Conservation (phyloP, 2,888 invertebrate species). For the Panopea generosa region DNA sequence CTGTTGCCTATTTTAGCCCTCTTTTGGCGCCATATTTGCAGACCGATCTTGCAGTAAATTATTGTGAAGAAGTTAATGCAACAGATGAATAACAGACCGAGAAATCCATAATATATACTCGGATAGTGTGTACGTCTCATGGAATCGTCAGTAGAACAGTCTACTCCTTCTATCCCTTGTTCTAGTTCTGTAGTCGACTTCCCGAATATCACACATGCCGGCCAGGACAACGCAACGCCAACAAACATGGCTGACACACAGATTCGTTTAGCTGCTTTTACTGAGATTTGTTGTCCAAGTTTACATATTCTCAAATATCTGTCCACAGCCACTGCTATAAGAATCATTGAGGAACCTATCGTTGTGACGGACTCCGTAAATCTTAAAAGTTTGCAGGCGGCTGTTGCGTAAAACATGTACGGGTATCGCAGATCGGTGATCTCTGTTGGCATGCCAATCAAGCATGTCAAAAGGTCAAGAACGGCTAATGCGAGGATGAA, state of each 20-base stretch:
- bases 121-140: slow-evolving; percentile 75
- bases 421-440: slow-evolving; percentile 79
- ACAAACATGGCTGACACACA: slow-evolving; percentile 73
- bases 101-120: slow-evolving; percentile 77
- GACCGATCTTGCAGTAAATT: slow-evolving; percentile 76
- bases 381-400: slow-evolving; percentile 78
- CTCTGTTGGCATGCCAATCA: slow-evolving; percentile 80
- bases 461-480: slow-evolving; percentile 80
- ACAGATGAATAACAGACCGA: slow-evolving; percentile 75
- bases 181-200: slow-evolving; percentile 66
- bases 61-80: slow-evolving; percentile 76
- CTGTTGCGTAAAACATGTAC: slow-evolving; percentile 77
- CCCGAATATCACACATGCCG: slow-evolving; percentile 77
- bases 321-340: slow-evolving; percentile 79
- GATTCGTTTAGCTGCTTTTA: slow-evolving; percentile 70
- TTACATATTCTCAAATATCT: slow-evolving; percentile 78
- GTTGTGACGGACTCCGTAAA: slow-evolving; percentile 78
- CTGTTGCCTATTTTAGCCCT: slow-evolving; percentile 67
- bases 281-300: slow-evolving; percentile 75
- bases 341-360: slow-evolving; percentile 78
- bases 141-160: slow-evolving; percentile 80
- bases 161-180: slow-evolving; percentile 64
- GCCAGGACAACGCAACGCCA: slow-evolving; percentile 76
- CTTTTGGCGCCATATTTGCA: slow-evolving; percentile 77
- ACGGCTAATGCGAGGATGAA: slow-evolving; percentile 78